Percentiles rank a stretch among this genome's conserved stretches.
These are phyloP conservation scores for Dromius quadrimaculatus DNA, from an alignment of 2,888 invertebrate species.

Conservation along the genomic window DNA sequence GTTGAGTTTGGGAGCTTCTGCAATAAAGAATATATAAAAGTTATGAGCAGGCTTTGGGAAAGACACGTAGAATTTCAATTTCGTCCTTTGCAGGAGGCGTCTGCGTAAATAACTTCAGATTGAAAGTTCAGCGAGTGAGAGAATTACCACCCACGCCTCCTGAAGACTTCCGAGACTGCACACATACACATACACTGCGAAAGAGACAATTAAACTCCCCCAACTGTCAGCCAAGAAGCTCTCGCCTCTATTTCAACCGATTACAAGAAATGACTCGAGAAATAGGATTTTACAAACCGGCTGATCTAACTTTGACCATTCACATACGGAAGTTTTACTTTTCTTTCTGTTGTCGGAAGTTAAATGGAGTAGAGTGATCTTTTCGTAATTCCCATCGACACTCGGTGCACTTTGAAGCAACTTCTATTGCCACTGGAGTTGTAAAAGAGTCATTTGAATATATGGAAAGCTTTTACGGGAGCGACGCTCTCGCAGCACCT, in stretches of 20 bases:
- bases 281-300: slow-evolving; percentile 23
- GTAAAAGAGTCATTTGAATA: slow-evolving; percentile 25
- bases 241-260: slow-evolving; percentile 12
- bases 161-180: neutral
- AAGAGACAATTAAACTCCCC: slow-evolving; percentile 28
- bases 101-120: slow-evolving; percentile 36
- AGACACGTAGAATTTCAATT: slow-evolving; percentile 45
- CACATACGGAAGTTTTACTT: slow-evolving; percentile 5
- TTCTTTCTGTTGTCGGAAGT: neutral
- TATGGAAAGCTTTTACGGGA: too few species aligned
- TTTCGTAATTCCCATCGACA: slow-evolving; percentile 27
- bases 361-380: slow-evolving; percentile 18
- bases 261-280: slow-evolving; percentile 25
- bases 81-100: slow-evolving; percentile 11
- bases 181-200: neutral
- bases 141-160: neutral
- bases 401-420: slow-evolving; percentile 15
- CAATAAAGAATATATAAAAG: slow-evolving; percentile 33
- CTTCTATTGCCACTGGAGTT: slow-evolving; percentile 11
- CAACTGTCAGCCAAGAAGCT: slow-evolving; percentile 20
- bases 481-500: too few species aligned
- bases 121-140: slow-evolving; percentile 21
- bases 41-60: slow-evolving; percentile 33
- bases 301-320: slow-evolving; percentile 39
- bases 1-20: slow-evolving; percentile 7